These are phyloP conservation scores for Pimpla rufipes DNA, from an alignment of 2,888 invertebrate species.

Conservation along the genomic window DNA sequence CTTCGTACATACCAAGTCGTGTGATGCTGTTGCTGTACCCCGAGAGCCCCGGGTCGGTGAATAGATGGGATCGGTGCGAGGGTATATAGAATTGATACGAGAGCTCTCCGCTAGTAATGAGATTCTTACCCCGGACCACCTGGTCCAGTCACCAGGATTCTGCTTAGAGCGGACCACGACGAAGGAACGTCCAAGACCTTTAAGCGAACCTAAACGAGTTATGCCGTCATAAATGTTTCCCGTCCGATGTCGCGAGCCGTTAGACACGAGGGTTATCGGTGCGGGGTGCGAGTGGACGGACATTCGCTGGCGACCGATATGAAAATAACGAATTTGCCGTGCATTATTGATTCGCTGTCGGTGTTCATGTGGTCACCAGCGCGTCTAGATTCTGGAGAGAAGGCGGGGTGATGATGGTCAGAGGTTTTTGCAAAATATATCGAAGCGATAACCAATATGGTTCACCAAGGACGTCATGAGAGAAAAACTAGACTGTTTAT, in stretches of 20 bases:
- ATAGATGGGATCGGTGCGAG: conserved; percentile 39
- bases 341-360: conserved; percentile 68
- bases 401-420: background rate
- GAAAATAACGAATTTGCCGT: conserved; percentile 69
- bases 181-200: conserved; percentile 49
- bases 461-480: too few species aligned
- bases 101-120: conserved; percentile 56
- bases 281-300: conserved; percentile 20
- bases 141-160: conserved; percentile 57
- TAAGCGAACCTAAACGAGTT: conserved; percentile 74
- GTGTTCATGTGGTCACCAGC: background rate
- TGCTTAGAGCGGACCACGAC: background rate
- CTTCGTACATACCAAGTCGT: conserved; percentile 29
- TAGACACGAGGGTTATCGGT: conserved; percentile 47
- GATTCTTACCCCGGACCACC: conserved; percentile 69
- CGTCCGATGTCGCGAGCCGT: conserved; percentile 68
- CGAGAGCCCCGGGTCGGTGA: background rate
- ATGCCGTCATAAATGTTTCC: conserved; percentile 77
- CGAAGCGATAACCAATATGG: background rate
- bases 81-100: conserved; percentile 65
- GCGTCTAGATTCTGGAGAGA: background rate
- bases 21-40: conserved; percentile 9
- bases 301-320: conserved; percentile 58
- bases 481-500: too few species aligned
- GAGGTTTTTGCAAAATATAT: background rate